phyloP scores from a whole-genome alignment of 2,888 invertebrate species.

The Hypsopygia costalis region DNA sequence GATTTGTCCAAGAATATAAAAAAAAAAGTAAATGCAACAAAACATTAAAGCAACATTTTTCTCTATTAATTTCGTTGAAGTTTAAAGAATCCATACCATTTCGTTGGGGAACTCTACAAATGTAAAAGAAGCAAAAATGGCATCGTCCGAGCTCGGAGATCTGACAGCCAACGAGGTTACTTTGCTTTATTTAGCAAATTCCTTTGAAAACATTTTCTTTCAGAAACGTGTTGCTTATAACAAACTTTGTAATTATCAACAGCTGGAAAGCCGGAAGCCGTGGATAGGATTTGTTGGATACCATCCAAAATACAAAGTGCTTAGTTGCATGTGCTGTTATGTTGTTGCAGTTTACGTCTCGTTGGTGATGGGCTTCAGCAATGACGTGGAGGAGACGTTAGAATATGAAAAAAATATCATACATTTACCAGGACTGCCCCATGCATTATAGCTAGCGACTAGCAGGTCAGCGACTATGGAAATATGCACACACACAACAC shows the following conservation, averaged over 20 bases:
- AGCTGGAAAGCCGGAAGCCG: constrained; percentile 7
- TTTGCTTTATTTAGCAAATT: constrained; percentile 21
- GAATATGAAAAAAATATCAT: too few relatives aligned
- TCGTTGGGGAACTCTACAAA: too few relatives aligned
- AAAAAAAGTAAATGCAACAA: too few relatives aligned
- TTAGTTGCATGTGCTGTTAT: constrained; percentile 4
- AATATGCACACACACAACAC: too few relatives aligned
- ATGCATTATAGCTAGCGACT: too few relatives aligned
- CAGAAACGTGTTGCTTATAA: constrained; percentile 20
- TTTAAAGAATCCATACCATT: too few relatives aligned
- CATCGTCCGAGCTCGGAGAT: constrained; percentile 19
- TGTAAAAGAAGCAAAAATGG: constrained; percentile 12
- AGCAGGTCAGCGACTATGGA: too few relatives aligned
- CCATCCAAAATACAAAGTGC: constrained; percentile 12
- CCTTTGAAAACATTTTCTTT: constrained; percentile 24
- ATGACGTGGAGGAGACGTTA: too few relatives aligned
- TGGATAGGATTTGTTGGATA: constrained; percentile 13
- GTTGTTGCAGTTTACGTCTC: constrained; percentile 5
- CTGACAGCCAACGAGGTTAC: constrained; percentile 19
- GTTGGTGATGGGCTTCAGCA: neutral
- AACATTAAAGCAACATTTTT: too few relatives aligned
- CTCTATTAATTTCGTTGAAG: too few relatives aligned
- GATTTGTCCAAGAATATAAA: too few relatives aligned
- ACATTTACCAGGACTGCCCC: too few relatives aligned
- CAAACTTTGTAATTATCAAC: constrained; percentile 27